A percentile compares a stretch with the other conserved stretches of the same genome.
Evolutionary conservation across 2,888 invertebrate genomes (phyloP).

Genomic region (Nemotelus nigrinus): DNA sequence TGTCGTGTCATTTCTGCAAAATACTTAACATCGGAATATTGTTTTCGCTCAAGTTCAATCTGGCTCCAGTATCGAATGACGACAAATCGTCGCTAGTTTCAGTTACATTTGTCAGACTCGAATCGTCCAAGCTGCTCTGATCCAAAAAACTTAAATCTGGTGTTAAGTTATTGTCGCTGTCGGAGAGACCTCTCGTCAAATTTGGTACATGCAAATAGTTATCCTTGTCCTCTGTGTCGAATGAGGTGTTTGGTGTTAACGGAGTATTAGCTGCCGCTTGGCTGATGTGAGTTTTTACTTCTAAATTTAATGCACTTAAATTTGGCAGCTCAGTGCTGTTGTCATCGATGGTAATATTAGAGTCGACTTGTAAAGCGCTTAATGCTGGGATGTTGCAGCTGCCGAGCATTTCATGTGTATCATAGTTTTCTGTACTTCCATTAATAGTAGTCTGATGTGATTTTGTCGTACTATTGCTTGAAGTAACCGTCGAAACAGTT

Average conservation of each 20-base stretch:
- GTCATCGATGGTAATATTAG: background rate
- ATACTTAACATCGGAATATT: slow-evolving; percentile 41
- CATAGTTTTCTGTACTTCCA: background rate
- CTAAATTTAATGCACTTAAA: slow-evolving; percentile 58
- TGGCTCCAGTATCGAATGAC: slow-evolving; percentile 17
- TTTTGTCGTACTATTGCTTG: background rate
- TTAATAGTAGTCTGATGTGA: background rate
- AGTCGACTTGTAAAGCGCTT: slow-evolving; percentile 37
- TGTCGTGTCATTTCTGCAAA: slow-evolving; percentile 41
- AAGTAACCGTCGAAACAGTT: background rate
- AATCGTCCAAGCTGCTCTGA: slow-evolving; percentile 55
- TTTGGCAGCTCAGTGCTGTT: slow-evolving; percentile 53
- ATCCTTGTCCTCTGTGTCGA: background rate
- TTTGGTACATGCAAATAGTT: slow-evolving; percentile 30
- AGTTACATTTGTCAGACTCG: slow-evolving; percentile 63
- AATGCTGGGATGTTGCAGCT: slow-evolving; percentile 30
- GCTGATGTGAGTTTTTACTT: background rate
- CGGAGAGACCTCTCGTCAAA: slow-evolving; percentile 32
- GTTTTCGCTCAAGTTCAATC: slow-evolving; percentile 37
- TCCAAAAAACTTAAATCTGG: slow-evolving; percentile 61
- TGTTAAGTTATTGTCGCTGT: slow-evolving; percentile 48
- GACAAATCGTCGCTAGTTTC: slow-evolving; percentile 60
- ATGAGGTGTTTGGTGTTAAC: background rate
- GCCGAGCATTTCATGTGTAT: background rate
- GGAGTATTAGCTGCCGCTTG: background rate